Base-by-base conservation (phyloP, 1,140 invertebrate species). In the Spodoptera litura region DNA sequence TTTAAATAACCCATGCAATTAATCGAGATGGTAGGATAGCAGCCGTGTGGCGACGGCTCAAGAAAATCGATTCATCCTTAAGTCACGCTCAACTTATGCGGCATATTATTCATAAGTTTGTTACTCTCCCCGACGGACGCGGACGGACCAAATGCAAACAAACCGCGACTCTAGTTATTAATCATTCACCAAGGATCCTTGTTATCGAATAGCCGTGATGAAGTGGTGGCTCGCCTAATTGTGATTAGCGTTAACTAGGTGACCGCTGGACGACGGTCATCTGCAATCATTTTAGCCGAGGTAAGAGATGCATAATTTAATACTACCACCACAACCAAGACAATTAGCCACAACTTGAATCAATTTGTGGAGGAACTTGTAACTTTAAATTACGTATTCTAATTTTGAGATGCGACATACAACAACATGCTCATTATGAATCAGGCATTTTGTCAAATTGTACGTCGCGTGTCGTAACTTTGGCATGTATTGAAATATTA, bases 41-140 rank as follows among this genome's bases (percentile, higher is more conserved):
- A 62, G 75, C 55, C 59, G 73, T 84, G 78, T 74, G 76, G 81
- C 75, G 83, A 75, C 78, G 78, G 78, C 85, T 84, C 82, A 82
- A 88, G 84, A 86, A 87, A 89, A 88, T 89, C 84, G 88, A 92
- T 90, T 86, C 83, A 85, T 85, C 83, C 85, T 84, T 81, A 82
- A 85, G 80, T 85, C 77, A 78, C 55, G 58, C 82, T 82, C 66
- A 86, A 88, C 82, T 91, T 80, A 78, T 82, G 84, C 81, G 38
- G 80, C 80, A 85, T 88, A 90, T 89, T 93, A 93, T 92, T 92
- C 90, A 93, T 92, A 91, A 93, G 89, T 91, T 92, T 89, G 88
- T 89, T 89, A 87, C 84, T 82, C 84, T 87, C 86, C 78, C 82
- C 80, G 79, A 81, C 79, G 84, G 86, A 81, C 85, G 82, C 76